phyloP scores from a whole-genome alignment of 2,113 vertebrate genomes.

The Abramis brama region DNA sequence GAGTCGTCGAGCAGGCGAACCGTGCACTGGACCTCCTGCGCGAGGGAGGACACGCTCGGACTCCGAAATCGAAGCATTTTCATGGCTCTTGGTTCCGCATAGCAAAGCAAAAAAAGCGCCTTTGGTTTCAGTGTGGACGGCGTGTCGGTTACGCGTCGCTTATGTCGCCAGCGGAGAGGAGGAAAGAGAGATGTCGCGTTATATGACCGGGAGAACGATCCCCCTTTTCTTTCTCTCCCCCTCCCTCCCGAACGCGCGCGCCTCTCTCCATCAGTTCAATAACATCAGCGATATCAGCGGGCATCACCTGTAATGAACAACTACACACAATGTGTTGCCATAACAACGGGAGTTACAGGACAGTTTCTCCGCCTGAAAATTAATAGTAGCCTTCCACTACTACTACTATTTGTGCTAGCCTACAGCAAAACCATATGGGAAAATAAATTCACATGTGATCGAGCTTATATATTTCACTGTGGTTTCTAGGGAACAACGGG shows the following conservation, averaged over 20 bases:
- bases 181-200: conserved; percentile 51
- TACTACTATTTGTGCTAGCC: background rate
- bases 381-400: background rate
- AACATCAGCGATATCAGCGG: background rate
- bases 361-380: background rate
- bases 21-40: conserved; percentile 89
- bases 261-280: conserved; percentile 21
- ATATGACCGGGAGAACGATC: conserved; percentile 48
- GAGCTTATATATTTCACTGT: background rate
- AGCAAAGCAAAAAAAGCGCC: conserved; percentile 54
- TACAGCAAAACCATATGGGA: background rate
- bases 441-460: background rate
- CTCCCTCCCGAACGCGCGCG: conserved; percentile 4
- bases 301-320: background rate
- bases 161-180: conserved; percentile 62
- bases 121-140: conserved; percentile 9
- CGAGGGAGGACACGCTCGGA: conserved; percentile 89
- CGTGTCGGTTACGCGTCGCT: conserved; percentile 41
- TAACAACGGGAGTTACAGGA: background rate
- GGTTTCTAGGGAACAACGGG: background rate
- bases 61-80: conserved; percentile 96
- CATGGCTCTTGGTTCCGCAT: conserved; percentile 80
- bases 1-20: conserved; percentile 92
- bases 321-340: background rate
- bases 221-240: conserved; percentile 41